Evolutionary conservation across 1,140 invertebrate species (phyloP), one percentile per base, ranked within the genome.

Genomic region (Agraylea sexmaculata): DNA sequence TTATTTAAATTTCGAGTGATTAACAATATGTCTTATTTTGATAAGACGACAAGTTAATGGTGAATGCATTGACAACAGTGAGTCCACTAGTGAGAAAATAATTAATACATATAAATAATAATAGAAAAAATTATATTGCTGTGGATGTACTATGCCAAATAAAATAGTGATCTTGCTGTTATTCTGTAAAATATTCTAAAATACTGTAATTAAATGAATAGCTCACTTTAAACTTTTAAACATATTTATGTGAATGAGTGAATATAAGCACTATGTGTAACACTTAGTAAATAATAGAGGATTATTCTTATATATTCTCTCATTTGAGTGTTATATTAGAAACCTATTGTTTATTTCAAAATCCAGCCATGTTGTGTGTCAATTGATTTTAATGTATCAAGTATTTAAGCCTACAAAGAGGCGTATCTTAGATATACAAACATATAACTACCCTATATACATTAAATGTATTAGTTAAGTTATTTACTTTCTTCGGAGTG

Each of bases 101-200:
- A 32, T 16, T 32, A 34, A 17, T 20, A 34, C 10, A 15, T 8
- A 16, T 13, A 32, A 32, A 32, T 32, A 32, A 32, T 11, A 11
- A 20, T 15, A n/a, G 17, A 34, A 10, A 18, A 18, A 8, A 18
- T 2, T 34, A 34, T 8, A 34, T 20, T 34, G 17, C 32, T 40
- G 20, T 34, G 29, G 39, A 33, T 22, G 21, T 20, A 33, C n/a
- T n/a, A 41, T 8, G 39, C 39, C 39, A 41, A 41, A 41, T 41
- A 15, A 33, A 41, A 33, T 32, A 41, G 39, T 41, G 39, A 41
- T 41, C 29, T 41, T 40, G 33, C 30, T 41, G 30, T 41, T 34
- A 41, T 41, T 31, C 19, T 30, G 29, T 30, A 30, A 30, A 30
- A 16, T 16, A 41, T 41, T 41, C 39, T 41, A 41, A 41, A 41